A percentile compares a stretch with the other conserved stretches of the same genome.
Evolutionary conservation across 2,113 vertebrate species (phyloP).

Genomic region (Neodon shergylaensis): DNA sequence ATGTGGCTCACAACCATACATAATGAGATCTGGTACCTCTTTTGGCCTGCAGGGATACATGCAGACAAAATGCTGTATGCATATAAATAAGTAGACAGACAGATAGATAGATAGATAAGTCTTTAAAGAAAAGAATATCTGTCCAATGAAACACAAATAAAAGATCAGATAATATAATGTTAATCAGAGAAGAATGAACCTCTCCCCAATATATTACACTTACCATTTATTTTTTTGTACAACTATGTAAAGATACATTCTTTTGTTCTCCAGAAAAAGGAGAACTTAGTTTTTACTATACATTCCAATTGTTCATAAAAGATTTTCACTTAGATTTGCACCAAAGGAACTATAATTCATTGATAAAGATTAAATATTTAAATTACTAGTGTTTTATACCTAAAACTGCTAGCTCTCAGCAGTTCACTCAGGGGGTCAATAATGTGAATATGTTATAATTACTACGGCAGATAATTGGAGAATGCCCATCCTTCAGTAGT

Average conservation of each 20-base stretch:
- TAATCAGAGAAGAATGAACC: neutral
- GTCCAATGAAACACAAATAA: slow-evolving; percentile 41
- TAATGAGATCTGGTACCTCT: too few species aligned
- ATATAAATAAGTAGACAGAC: too few species aligned
- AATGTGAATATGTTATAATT: slow-evolving; percentile 28
- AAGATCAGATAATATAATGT: slow-evolving; percentile 13
- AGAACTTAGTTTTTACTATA: slow-evolving; percentile 32
- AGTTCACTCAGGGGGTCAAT: slow-evolving; percentile 3
- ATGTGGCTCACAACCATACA: too few species aligned
- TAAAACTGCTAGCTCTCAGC: neutral
- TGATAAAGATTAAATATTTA: slow-evolving; percentile 39
- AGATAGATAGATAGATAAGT: too few species aligned
- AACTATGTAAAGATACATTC: slow-evolving; percentile 1
- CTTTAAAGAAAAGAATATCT: neutral
- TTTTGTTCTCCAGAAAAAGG: slow-evolving; percentile 9
- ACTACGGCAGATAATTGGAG: slow-evolving; percentile 2
- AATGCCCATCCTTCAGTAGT: neutral
- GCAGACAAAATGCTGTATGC: too few species aligned
- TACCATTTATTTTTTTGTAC: neutral
- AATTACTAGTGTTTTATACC: slow-evolving; percentile 39
- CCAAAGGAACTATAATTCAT: slow-evolving; percentile 27
- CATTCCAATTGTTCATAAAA: slow-evolving; percentile 39
- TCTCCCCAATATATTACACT: neutral
- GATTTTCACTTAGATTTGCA: slow-evolving; percentile 52
- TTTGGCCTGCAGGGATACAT: too few species aligned